Base-by-base conservation (phyloP, 2,888 invertebrate genomes). In the Leistus spinibarbis region DNA sequence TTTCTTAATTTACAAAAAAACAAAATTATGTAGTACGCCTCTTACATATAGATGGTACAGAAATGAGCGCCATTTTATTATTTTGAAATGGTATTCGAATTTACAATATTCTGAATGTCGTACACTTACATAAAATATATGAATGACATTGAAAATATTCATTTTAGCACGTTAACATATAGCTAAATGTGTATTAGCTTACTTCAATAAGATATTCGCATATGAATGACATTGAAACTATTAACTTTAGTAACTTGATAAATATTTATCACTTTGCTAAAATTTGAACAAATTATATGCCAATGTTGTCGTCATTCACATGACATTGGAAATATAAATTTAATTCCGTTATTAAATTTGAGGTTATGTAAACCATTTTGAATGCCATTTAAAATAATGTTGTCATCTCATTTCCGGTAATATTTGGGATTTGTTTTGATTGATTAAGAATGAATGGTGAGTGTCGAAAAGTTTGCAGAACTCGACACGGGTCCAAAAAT, bases 401-500 rank as follows among this genome's bases (percentile, higher is more conserved):
- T 16, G 60, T 57, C 19, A 20, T 19, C 22, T 60, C 22, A 56
- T 56, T 56, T 56, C 19, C 16, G 56, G 56, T 16, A 7, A 56
- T 19, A 56, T 56, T 16, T 16, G 56, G 60, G 60, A 60, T 19
- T 20, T 16, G 2, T 19, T 20, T 57, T 19, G 60, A 60, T 17
- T 57, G 57, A 20, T 60, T 60, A 10, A 22, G 2, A 10, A 20
- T n/a, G 19, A 19, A 60, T 60, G 19, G 23, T 16, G n/a, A 17
- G 66, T 65, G 65, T 65, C 66, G 66, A 57, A 24, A 19, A 67
- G 73, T 66, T 73, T 73, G 73, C 67, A 73, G 73, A 73, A 73
- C 73, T 66, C 20, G 72, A 56, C 53, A 20, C 72, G 72, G 65
- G 72, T 72, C 72, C 72, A 72, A 40, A 40, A 40, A 40, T 66